Evolutionary conservation across 2,888 invertebrate genomes (phyloP), one percentile per base, ranked within the genome.

Genomic region (Lycophotia porphyrea): DNA sequence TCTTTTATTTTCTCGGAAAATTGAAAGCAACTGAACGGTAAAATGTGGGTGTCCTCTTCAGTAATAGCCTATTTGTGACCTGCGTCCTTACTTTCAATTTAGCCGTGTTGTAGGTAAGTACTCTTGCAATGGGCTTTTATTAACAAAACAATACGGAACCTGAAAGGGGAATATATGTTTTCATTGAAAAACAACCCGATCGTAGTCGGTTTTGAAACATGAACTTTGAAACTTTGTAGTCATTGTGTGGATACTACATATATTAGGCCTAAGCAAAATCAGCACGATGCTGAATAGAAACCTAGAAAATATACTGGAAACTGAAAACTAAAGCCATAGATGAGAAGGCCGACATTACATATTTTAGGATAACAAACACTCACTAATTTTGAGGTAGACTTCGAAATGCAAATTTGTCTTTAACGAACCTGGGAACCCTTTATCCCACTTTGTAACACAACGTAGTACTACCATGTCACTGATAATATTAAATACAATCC

Each of bases 391-490:
- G 64, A 84, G 76, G 78, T 85, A 77, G 71, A 80, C 80, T 80
- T 88, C 76, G 87, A 80, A 86, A 90, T 88, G 91, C 90, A 91
- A 93, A 93, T 93, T 90, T 81, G 84, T 87, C 86, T 84, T 88
- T 87, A 92, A 91, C 90, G 89, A 90, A 87, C 82, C 70, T 87
- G 85, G 87, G 80, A 81, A 90, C 90, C 91, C 93, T 90, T 92
- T 90, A 89, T 93, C 91, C 83, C 87, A 88, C 90, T 91, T 91
- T 83, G 89, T 91, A 92, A 91, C 89, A 91, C 89, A 89, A 84
- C 80, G 73, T 80, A 84, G 65, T 47, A 68, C 47, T 68, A 76
- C 77, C 63, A 63, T 70, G 64, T 81, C 81, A 76, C 42, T 68
- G 67, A n/a, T 74, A 52, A 82, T 74, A 73, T 47, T 31, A 34